Percentiles rank a stretch among this genome's conserved stretches.
Conservation (phyloP, 2,888 invertebrate genomes). For the Habroteleia sp. region DNA sequence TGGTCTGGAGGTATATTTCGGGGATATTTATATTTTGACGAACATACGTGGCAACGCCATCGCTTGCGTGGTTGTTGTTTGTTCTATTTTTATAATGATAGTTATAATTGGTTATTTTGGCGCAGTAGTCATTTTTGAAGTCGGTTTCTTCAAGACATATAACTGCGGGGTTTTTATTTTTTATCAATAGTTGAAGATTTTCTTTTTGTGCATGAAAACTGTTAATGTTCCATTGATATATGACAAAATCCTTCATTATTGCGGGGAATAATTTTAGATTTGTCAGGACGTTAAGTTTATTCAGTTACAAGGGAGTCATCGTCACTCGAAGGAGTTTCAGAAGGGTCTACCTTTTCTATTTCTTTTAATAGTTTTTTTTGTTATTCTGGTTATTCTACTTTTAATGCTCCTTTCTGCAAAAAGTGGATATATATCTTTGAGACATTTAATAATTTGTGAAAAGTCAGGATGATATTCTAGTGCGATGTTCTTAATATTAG, state of each 20-base stretch:
- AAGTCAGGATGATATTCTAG: too few relatives aligned
- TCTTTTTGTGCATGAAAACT: slow-evolving; percentile 2
- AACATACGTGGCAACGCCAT: too few relatives aligned
- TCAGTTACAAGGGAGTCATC: not conserved
- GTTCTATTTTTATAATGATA: slow-evolving; percentile 38
- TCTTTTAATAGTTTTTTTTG: not conserved
- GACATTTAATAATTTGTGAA: not conserved
- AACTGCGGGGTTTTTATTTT: not conserved
- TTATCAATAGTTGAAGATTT: not conserved
- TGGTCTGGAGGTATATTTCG: too few relatives aligned
- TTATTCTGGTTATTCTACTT: slow-evolving; percentile 1
- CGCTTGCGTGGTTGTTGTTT: too few relatives aligned
- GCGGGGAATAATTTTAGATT: too few relatives aligned
- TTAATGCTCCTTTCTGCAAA: not conserved
- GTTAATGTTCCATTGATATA: slow-evolving; percentile 7
- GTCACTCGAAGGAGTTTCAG: not conserved
- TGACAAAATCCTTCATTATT: not conserved
- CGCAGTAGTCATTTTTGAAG: slow-evolving; percentile 7
- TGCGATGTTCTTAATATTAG: not conserved
- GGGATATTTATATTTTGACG: too few relatives aligned
- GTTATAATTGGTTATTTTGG: not conserved
- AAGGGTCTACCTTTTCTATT: not conserved
- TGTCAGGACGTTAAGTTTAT: too few relatives aligned
- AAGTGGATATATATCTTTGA: not conserved
- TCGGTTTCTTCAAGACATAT: slow-evolving; percentile 39